Evolutionary conservation across 2,797 vertebrate genomes (phyloP), one percentile per base, ranked within the genome.

Genomic region (Cossypha heuglini): DNA sequence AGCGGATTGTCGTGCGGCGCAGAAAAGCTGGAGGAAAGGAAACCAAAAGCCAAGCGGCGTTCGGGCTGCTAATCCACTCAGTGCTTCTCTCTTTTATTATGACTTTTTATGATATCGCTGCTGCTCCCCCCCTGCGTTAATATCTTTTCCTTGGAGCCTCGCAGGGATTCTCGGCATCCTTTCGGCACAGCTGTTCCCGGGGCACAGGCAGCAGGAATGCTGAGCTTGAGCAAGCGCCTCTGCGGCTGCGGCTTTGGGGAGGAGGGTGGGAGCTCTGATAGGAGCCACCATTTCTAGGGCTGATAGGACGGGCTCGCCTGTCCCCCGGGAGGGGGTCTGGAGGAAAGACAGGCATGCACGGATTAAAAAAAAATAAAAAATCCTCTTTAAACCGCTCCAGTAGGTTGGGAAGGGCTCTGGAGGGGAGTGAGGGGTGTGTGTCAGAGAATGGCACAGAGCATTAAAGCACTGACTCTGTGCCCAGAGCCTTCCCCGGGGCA

Each of bases 141-240:
- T 96, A 90, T 96, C 96, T 97, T 96, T 96, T 95, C 95, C 96
- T 96, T 94, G 96, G 96, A 97, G 92, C 86, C 88, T 91, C 10
- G 6, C 85, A 93, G 61, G 84, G 94, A 96, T 97, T 97, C 93
- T 93, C 91, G 28, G 91, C 94, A 77, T 97, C 96, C 79, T 94
- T 91, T 96, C 4, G 55, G 96, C 90, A 62, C 97, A 97, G 96
- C 97, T 97, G 97, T 66, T 97, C 96, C 76, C 43, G 57, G 84
- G 94, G 85, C 74, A 4, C 81, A 6, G 86, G 86, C 72, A 91
- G 78, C 67, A 95, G 92, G 96, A 97, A 97, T 95, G 93, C 25
- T 49, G 1, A 4, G 28, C 90, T 92, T 91, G 80, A 96, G 94
- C 94, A 96, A 94, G 69, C 3, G 77, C 81, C 93, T 82, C 69